Evolutionary conservation across 2,113 vertebrate genomes (phyloP).

Genomic region (Onychostoma macrolepis): DNA sequence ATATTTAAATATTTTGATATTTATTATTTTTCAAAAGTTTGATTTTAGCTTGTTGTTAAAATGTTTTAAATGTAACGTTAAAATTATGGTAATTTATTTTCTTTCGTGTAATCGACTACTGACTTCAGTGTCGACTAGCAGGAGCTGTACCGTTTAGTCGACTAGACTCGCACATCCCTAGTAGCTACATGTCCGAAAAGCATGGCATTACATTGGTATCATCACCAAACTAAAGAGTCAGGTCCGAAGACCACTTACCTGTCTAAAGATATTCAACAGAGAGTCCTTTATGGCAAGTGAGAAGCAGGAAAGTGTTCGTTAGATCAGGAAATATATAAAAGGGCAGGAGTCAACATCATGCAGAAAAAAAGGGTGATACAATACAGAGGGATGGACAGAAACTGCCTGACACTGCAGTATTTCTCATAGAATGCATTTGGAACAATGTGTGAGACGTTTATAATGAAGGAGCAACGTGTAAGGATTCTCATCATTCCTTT

Average conservation of each 20-base stretch:
- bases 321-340: conserved; percentile 60
- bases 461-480: not conserved
- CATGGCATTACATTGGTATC: not conserved
- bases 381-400: conserved; percentile 52
- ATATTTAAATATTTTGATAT: too few species aligned
- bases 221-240: not conserved
- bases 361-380: conserved; percentile 15
- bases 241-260: conserved; percentile 82
- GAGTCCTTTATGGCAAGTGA: conserved; percentile 93
- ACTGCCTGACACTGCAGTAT: not conserved
- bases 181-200: not conserved
- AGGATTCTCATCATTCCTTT: not conserved
- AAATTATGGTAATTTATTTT: too few species aligned
- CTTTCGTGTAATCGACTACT: too few species aligned
- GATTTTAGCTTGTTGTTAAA: too few species aligned
- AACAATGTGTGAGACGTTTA: not conserved
- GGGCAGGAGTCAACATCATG: conserved; percentile 74
- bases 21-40: too few species aligned
- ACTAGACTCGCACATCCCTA: too few species aligned
- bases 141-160: too few species aligned
- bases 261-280: conserved; percentile 92
- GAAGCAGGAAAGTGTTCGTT: conserved; percentile 89
- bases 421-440: not conserved
- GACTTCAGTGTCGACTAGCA: too few species aligned
- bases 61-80: too few species aligned